Conservation (phyloP, 2,797 vertebrate species). For the Scomberomorus guttatus region DNA sequence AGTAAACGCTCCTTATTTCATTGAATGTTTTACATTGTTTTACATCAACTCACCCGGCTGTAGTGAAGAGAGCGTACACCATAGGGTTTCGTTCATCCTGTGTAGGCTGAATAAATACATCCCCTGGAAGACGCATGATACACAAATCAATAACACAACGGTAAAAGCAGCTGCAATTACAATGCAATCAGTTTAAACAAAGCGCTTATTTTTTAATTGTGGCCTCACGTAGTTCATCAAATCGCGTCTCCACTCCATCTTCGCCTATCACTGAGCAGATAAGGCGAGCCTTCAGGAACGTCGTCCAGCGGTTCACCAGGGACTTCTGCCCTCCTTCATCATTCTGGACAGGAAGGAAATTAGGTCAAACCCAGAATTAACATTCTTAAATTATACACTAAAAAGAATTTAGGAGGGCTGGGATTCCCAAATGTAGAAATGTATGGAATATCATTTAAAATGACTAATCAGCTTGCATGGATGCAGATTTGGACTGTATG, state of each 20-base stretch:
- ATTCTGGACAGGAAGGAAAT: slow-evolving; percentile 82
- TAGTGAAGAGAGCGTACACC: slow-evolving; percentile 90
- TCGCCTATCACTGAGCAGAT: slow-evolving; percentile 91
- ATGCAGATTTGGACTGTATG: not conserved
- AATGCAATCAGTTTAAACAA: slow-evolving; percentile 15
- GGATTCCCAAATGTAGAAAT: not conserved
- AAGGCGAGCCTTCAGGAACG: slow-evolving; percentile 94
- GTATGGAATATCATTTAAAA: slow-evolving; percentile 1
- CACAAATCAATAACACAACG: slow-evolving; percentile 51
- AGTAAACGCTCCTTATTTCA: too few relatives aligned
- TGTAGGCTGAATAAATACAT: slow-evolving; percentile 88
- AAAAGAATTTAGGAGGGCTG: not conserved
- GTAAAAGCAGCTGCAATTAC: slow-evolving; percentile 24
- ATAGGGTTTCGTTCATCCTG: slow-evolving; percentile 89
- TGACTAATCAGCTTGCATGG: not conserved
- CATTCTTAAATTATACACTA: not conserved
- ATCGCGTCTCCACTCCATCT: slow-evolving; percentile 90
- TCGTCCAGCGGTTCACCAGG: slow-evolving; percentile 95
- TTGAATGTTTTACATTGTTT: too few relatives aligned
- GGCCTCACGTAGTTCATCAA: slow-evolving; percentile 90
- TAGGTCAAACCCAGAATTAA: slow-evolving; percentile 17
- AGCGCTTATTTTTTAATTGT: slow-evolving; percentile 5
- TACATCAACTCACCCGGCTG: slow-evolving; percentile 85
- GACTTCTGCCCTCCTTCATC: slow-evolving; percentile 95
- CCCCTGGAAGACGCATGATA: slow-evolving; percentile 70